Conservation (phyloP, 2,113 vertebrate species). For the Ginglymostoma cirratum region DNA sequence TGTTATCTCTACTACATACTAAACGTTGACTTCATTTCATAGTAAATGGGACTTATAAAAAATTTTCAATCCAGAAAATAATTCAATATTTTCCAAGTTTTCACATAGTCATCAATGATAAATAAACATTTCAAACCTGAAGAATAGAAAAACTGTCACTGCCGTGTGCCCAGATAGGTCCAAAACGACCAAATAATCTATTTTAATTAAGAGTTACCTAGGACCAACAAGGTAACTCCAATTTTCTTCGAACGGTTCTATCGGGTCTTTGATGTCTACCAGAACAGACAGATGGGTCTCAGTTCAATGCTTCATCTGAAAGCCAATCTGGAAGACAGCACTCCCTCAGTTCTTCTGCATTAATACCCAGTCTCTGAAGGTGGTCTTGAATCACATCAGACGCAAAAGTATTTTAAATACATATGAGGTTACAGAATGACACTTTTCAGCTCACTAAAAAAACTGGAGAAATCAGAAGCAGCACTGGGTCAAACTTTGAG, state of each 20-base stretch:
- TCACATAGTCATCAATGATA: too few relatives aligned
- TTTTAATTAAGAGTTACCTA: not conserved
- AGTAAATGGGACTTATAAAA: too few relatives aligned
- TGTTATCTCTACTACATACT: too few relatives aligned
- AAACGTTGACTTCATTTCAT: too few relatives aligned
- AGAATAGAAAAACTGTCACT: not conserved
- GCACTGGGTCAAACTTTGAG: not conserved
- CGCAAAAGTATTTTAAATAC: not conserved
- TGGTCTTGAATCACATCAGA: not conserved
- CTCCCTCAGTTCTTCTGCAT: not conserved
- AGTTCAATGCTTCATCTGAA: not conserved
- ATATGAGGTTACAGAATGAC: not conserved
- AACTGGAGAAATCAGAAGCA: not conserved
- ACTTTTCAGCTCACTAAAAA: not conserved
- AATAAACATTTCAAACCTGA: not conserved
- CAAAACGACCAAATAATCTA: not conserved
- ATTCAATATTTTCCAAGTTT: too few relatives aligned
- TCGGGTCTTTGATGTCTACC: not conserved
- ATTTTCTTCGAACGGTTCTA: not conserved
- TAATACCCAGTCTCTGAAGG: not conserved
- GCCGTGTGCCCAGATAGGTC: not conserved
- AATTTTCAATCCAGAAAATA: too few relatives aligned
- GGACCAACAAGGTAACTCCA: not conserved
- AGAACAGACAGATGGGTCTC: not conserved
- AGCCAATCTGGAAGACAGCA: not conserved